These are phyloP conservation scores for Ricordea florida DNA, from an alignment of 92 coral and sea anemone genomes.

Conservation along the genomic window DNA sequence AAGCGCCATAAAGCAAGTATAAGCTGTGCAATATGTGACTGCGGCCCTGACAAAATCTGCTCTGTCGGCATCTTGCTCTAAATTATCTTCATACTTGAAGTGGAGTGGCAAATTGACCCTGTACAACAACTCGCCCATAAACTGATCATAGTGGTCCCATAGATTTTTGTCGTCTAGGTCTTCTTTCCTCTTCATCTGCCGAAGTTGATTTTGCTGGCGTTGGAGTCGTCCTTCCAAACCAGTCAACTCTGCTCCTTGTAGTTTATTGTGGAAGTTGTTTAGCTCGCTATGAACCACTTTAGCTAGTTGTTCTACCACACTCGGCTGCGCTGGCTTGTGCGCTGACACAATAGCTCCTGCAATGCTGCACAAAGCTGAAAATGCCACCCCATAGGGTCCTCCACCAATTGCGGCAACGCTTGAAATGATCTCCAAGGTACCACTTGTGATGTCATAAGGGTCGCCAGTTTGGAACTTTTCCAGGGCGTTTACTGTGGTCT, in stretches of 20 bases:
- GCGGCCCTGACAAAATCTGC: constrained; percentile 23
- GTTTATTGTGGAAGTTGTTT: constrained; percentile 7
- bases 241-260: neutral
- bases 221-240: constrained; percentile 13
- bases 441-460: constrained; percentile 7
- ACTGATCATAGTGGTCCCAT: constrained; percentile 13
- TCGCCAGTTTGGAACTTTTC: constrained; percentile 24
- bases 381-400: constrained; percentile 40
- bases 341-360: constrained; percentile 29
- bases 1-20: constrained; percentile 42
- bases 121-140: constrained; percentile 13
- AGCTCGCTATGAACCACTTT: constrained; percentile 11
- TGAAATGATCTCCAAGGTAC: constrained; percentile 21
- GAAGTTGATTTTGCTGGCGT: neutral
- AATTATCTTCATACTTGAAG: neutral
- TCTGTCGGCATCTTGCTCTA: constrained; percentile 9
- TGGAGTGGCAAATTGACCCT: neutral
- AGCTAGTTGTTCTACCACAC: constrained; percentile 14
- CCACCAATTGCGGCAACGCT: constrained; percentile 14
- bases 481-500: constrained; percentile 9
- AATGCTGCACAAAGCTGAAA: constrained; percentile 27
- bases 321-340: constrained; percentile 16
- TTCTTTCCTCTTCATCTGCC: neutral
- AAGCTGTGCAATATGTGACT: constrained; percentile 22
- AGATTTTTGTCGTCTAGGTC: neutral